Base-by-base conservation (phyloP, 2,888 invertebrate species). In the Nymphalis urticae region DNA sequence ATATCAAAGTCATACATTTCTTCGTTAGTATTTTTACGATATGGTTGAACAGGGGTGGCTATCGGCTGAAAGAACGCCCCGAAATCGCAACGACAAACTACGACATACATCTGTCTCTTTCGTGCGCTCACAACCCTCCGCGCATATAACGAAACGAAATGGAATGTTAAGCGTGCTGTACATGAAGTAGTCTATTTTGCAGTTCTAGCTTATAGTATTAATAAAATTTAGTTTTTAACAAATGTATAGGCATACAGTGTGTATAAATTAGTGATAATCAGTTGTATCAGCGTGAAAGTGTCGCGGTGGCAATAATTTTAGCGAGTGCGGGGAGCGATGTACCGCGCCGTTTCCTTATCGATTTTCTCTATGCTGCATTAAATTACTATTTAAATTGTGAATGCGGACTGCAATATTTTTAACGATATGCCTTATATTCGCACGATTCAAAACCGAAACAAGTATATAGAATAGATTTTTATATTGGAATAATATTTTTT, bases 311-410 rank as follows among this genome's bases (percentile, higher is more conserved):
- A 80, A 79, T 80, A 79, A 85, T 80, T 82, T 80, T 75, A 83
- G 83, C 81, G 85, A 79, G 81, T 82, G 80, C 80, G 82, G 80
- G 77, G 76, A 81, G 82, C 84, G 79, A 84, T 85, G 85, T 86
- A 86, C 83, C 87, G 86, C 86, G 87, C 84, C 82, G 88, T 87
- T 88, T 87, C 86, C 87, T 88, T 92, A 92, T 92, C 90, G 92
- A 92, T 92, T 92, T 91, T 92, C 89, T 87, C 86, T 85, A 86
- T 89, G 88, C 92, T 88, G 92, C 90, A 91, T 89, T 88, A 89
- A 87, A 87, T 86, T 85, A 87, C 85, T 83, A 84, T 85, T 86
- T 82, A 84, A 86, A 87, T 84, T 82, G 88, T 88, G 88, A 86
- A 85, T 87, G 85, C 84, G 87, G 86, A 82, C 80, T 84, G 85